Evolutionary conservation across 2,888 invertebrate genomes (phyloP), one percentile per base, ranked within the genome.

Genomic region (Sinelater perroti): DNA sequence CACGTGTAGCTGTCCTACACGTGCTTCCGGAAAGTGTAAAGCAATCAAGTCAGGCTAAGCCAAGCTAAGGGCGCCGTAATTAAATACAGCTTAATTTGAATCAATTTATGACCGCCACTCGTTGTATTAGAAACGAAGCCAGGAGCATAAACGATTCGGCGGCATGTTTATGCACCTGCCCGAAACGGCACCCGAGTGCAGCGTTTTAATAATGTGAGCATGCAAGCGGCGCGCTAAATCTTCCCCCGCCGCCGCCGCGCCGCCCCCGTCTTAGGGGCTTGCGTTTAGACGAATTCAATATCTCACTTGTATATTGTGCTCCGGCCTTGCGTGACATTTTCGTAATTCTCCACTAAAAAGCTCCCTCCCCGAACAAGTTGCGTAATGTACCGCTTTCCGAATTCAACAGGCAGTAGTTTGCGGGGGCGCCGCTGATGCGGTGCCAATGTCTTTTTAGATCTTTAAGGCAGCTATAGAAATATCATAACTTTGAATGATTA

Each of bases 81-180:
- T 67, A 69, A 69, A 69, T 69, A 67, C 66, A 67, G 64, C 66
- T 69, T 69, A 65, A 69, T 69, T 67, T 66, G 63, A 64, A 67
- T 66, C 65, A 66, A 67, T 67, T 69, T 69, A 67, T 60, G 61
- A 61, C 54, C 60, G 62, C 56, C 56, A 49, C 58, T 46, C 57
- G 42, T 45, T 54, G 61, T 40, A 56, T 53, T 50, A 33, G 60
- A 56, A 57, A 51, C 58, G 58, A 60, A 60, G 57, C 38, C 45
- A 45, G 60, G 60, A 57, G 54, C 52, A 64, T 60, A 64, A 64
- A 64, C 62, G 64, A 62, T 62, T 60, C 46, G 53, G 45, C 30
- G 46, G 64, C 60, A 64, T 64, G 56, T 64, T 64, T 64, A 64
- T 64, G 64, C 60, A 62, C 59, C 58, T 64, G 60, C 56, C 59